These are phyloP conservation scores for Wiebesia pumilae DNA, from an alignment of 1,140 invertebrate genomes.

Conservation along the genomic window DNA sequence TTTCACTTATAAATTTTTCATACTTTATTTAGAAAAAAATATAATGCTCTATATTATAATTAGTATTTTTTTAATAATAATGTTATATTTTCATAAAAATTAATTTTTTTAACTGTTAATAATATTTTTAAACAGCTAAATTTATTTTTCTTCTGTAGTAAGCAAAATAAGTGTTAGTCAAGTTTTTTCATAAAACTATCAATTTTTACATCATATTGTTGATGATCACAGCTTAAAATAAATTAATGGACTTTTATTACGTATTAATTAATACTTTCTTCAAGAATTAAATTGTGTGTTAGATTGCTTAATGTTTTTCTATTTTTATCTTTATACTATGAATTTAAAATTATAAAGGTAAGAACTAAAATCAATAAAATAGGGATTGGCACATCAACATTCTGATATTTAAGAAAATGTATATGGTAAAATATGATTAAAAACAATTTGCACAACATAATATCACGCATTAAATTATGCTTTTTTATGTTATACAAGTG, in stretches of 20 bases:
- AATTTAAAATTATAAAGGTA: neutral
- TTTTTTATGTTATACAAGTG: slow-evolving; percentile 59
- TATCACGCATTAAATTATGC: slow-evolving; percentile 54
- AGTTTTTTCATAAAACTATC: no score
- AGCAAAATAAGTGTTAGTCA: no score
- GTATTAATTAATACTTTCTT: neutral
- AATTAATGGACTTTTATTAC: no score
- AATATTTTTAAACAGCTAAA: no score
- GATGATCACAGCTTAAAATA: no score
- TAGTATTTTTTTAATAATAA: neutral
- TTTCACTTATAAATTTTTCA: neutral
- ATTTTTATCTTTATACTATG: neutral
- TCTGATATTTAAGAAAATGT: slow-evolving; percentile 25
- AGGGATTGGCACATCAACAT: neutral
- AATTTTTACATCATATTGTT: no score
- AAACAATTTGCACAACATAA: slow-evolving; percentile 41
- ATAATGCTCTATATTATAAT: neutral
- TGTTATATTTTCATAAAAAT: neutral
- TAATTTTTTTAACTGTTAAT: no score
- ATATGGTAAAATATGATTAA: slow-evolving; percentile 49
- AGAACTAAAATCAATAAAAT: neutral
- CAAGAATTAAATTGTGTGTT: neutral
- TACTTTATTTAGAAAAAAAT: neutral
- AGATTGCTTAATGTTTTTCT: neutral
- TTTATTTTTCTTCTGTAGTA: no score